A percentile compares a stretch with the other conserved stretches of the same genome.
Evolutionary conservation across 2,797 vertebrate genomes (phyloP).

Genomic region (Tokudaia tokunoshimensis): DNA sequence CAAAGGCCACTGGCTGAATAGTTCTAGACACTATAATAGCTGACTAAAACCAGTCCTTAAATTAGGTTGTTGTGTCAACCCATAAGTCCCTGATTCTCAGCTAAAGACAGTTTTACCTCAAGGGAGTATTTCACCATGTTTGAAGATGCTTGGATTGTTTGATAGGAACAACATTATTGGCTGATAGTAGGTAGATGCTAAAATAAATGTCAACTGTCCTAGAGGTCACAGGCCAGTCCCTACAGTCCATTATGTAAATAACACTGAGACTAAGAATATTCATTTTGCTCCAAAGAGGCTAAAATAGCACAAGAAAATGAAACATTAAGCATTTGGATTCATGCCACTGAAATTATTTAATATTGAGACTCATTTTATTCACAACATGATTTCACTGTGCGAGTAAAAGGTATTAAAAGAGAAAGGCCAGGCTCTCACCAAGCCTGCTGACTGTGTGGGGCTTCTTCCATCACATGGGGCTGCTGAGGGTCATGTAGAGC

Average conservation of each 20-base stretch:
- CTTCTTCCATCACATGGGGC: background rate
- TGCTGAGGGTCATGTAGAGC: background rate
- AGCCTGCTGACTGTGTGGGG: background rate
- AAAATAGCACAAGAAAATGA: background rate
- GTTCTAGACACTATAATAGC: background rate
- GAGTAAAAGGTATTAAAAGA: background rate
- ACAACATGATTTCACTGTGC: rapidly evolving
- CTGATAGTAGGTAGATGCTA: rapidly evolving
- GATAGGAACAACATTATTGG: background rate
- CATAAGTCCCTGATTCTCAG: background rate
- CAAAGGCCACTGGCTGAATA: background rate
- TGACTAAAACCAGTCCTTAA: background rate
- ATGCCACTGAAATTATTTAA: background rate
- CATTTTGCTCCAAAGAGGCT: background rate
- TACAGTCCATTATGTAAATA: rapidly evolving
- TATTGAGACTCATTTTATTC: background rate
- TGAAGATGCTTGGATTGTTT: background rate
- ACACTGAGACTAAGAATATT: background rate
- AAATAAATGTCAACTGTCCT: no score
- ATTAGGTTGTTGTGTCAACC: background rate
- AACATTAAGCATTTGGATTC: background rate
- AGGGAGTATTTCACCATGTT: background rate
- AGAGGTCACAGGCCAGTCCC: background rate
- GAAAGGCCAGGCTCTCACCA: background rate
- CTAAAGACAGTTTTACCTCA: background rate